phyloP scores from a whole-genome alignment of 37 sponge, comb jelly and placozoan species.

The Aplysina aerophoba region DNA sequence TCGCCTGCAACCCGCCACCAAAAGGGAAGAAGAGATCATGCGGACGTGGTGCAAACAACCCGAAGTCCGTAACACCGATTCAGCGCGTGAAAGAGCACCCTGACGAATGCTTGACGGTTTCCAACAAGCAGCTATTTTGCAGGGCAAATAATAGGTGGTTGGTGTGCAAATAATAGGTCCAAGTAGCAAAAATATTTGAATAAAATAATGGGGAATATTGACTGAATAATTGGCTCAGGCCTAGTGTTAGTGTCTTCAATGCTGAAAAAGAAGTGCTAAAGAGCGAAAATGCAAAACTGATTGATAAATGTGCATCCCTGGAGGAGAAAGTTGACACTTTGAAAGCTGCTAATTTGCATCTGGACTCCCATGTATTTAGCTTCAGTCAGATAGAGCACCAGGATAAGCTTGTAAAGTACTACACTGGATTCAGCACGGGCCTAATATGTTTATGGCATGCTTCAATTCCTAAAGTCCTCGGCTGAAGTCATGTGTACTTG shows the following conservation, averaged over 20 bases:
- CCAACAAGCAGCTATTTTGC: no score
- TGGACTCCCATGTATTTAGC: neutral
- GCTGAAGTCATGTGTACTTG: constrained; percentile 1
- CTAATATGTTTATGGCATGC: constrained; percentile 28
- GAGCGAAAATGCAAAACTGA: neutral
- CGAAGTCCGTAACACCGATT: no score
- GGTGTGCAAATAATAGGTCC: no score
- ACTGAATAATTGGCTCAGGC: no score
- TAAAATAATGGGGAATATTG: no score
- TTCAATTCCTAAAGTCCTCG: constrained; percentile 3
- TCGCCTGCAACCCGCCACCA: no score
- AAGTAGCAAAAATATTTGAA: no score
- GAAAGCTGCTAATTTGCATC: constrained; percentile 11
- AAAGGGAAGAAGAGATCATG: no score
- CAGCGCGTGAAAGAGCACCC: no score
- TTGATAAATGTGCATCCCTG: constrained; percentile 1
- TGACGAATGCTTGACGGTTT: no score
- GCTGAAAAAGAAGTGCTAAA: neutral
- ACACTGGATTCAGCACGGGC: neutral
- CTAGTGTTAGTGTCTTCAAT: neutral
- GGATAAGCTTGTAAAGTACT: neutral
- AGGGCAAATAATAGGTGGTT: no score
- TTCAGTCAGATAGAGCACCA: neutral
- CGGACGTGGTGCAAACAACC: no score
- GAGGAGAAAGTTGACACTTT: constrained; percentile 2